Evolutionary conservation across 1,140 invertebrate genomes (phyloP).

Genomic region (Drosophila bocki): DNA sequence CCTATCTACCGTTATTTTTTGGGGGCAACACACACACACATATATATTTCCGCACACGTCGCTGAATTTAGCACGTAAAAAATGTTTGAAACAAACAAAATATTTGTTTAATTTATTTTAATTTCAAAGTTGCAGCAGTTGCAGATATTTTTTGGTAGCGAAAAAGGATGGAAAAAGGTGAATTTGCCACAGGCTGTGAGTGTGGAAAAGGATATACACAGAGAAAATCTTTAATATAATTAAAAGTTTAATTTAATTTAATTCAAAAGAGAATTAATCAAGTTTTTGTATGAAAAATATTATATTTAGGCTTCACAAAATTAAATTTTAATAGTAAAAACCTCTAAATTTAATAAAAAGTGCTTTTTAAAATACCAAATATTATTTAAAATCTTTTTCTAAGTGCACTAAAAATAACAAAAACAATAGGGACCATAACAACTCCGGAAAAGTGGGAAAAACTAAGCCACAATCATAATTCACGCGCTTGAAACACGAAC

Average conservation of each 20-base stretch:
- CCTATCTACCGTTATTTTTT: conserved; percentile 29
- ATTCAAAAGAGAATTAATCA: background rate
- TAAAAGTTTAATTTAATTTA: background rate
- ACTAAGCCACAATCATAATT: conserved; percentile 80
- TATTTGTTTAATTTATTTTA: conserved; percentile 83
- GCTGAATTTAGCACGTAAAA: conserved; percentile 72
- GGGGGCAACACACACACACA: conserved; percentile 20
- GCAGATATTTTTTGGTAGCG: conserved; percentile 57
- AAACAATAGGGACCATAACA: conserved; percentile 24
- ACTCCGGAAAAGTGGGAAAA: conserved; percentile 58
- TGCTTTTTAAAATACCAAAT: background rate
- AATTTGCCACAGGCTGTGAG: conserved; percentile 33
- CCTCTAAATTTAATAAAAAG: background rate
- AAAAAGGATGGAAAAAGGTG: conserved; percentile 32
- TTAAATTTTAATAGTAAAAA: background rate
- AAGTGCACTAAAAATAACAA: conserved; percentile 17
- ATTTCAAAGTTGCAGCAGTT: conserved; percentile 79
- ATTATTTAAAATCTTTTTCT: background rate
- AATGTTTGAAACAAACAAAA: conserved; percentile 76
- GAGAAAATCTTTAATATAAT: background rate
- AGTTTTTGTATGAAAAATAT: background rate
- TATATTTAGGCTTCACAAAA: too few relatives aligned
- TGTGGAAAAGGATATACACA: conserved; percentile 52
- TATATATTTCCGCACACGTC: conserved; percentile 52
- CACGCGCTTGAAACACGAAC: conserved; percentile 64